phyloP scores from a whole-genome alignment of 1,140 invertebrate genomes.

The Drusus annulatus region DNA sequence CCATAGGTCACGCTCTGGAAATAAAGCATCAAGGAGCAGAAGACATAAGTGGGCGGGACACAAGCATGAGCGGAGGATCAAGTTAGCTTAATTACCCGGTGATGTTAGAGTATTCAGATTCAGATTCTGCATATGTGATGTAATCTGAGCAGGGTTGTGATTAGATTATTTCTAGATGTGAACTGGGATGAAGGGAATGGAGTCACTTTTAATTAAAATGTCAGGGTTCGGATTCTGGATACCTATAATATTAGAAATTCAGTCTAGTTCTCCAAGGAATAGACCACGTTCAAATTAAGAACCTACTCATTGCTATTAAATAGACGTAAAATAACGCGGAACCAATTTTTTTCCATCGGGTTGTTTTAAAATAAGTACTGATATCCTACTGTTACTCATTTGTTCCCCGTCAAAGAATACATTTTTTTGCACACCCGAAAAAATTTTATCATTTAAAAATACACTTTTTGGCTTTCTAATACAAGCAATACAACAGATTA shows the following conservation, averaged over 20 bases:
- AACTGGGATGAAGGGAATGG: not conserved
- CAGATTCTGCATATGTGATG: conserved; percentile 32
- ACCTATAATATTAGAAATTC: too few relatives aligned
- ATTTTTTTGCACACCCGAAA: too few relatives aligned
- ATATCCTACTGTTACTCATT: too few relatives aligned
- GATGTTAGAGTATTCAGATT: conserved; percentile 16
- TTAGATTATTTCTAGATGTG: conserved; percentile 24
- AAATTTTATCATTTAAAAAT: too few relatives aligned
- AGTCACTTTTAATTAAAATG: conserved; percentile 14
- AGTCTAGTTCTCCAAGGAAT: too few relatives aligned
- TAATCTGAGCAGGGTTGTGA: not conserved
- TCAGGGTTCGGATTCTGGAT: not conserved
- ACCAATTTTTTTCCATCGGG: too few relatives aligned
- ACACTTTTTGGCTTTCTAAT: too few relatives aligned
- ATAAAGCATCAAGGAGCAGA: conserved; percentile 29
- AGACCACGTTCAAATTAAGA: not conserved
- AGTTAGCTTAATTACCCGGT: conserved; percentile 29
- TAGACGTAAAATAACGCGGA: too few relatives aligned
- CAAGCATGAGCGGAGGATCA: not conserved
- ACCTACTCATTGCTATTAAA: too few relatives aligned
- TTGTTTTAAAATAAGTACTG: too few relatives aligned
- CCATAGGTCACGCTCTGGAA: conserved; percentile 14
- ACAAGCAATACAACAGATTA: too few relatives aligned
- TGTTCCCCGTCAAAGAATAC: too few relatives aligned
- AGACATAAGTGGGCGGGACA: conserved; percentile 13